Conservation (phyloP, 2,888 invertebrate species). For the Pterobdella sp. region DNA sequence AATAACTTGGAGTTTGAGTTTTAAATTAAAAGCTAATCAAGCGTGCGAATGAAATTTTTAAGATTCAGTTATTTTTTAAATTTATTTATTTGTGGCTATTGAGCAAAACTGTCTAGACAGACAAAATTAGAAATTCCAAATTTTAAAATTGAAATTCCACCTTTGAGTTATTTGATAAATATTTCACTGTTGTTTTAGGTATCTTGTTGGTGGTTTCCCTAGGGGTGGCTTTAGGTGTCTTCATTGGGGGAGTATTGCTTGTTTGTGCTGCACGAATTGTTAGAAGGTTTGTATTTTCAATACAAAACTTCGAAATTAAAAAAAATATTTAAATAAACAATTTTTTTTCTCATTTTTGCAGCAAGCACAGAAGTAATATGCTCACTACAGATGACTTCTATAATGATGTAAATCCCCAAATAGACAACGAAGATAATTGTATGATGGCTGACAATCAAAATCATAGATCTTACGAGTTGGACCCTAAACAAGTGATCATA, state of each 20-base stretch:
- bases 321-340: background rate
- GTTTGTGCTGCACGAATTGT: slow-evolving; percentile 36
- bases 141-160: no score
- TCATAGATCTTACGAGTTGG: background rate
- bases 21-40: no score
- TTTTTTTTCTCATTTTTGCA: background rate
- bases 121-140: no score
- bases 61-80: no score
- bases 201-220: slow-evolving; percentile 37
- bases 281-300: slow-evolving; percentile 31
- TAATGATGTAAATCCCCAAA: slow-evolving; percentile 3
- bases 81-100: no score
- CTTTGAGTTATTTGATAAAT: no score
- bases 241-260: slow-evolving; percentile 36
- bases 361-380: slow-evolving; percentile 11
- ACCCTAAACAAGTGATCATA: background rate
- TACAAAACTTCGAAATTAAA: background rate
- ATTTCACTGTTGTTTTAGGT: slow-evolving; percentile 28
- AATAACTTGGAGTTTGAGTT: no score
- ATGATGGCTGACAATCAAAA: background rate
- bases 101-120: no score
- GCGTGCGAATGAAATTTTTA: no score
- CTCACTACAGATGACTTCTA: slow-evolving; percentile 18
- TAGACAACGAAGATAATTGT: slow-evolving; percentile 2
- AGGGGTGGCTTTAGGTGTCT: slow-evolving; percentile 37